These are phyloP conservation scores for Mustela lutreola DNA, from an alignment of 2,113 vertebrate genomes.

Conservation along the genomic window DNA sequence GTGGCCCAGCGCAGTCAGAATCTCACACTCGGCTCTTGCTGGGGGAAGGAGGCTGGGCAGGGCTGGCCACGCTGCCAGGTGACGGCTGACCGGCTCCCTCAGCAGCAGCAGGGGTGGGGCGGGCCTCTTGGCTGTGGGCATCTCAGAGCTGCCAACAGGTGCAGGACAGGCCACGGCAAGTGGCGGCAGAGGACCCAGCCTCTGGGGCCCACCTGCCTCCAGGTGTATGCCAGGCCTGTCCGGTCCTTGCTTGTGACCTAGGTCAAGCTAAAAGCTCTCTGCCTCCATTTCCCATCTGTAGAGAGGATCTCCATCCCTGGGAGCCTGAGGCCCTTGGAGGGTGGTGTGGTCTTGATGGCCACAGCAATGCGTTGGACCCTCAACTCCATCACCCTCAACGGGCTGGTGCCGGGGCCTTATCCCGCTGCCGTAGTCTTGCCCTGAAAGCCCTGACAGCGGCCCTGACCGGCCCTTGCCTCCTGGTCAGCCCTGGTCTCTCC, in stretches of 20 bases:
- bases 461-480: not conserved
- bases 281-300: not conserved
- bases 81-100: accelerated
- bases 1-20: accelerated
- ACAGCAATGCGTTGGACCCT: not conserved
- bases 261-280: not conserved
- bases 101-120: not conserved
- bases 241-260: not conserved
- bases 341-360: accelerated
- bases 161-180: accelerated
- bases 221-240: accelerated
- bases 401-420: accelerated
- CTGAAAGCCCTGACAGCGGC: accelerated
- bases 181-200: accelerated
- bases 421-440: not conserved
- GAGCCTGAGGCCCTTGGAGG: not conserved
- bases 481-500: no score
- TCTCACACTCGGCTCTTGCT: accelerated
- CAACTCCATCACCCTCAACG: accelerated
- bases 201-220: accelerated
- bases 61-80: accelerated
- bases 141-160: not conserved
- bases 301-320: not conserved
- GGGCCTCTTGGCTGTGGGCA: accelerated
- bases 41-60: not conserved